phyloP scores from a whole-genome alignment of 2,797 vertebrate species.

The Fratercula arctica region DNA sequence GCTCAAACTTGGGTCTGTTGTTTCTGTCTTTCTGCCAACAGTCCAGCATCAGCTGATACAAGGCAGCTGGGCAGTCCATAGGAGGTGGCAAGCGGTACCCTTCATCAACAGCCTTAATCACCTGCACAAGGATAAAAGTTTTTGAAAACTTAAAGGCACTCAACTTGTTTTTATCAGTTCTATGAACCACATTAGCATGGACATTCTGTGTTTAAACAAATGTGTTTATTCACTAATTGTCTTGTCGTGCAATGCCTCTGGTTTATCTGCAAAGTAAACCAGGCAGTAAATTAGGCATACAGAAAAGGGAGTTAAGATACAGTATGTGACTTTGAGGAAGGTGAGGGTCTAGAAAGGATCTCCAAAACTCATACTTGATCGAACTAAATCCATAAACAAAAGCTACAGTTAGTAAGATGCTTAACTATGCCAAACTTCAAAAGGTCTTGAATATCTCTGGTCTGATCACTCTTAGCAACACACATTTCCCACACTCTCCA shows the following conservation, averaged over 20 bases:
- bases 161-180: slow-evolving; percentile 19
- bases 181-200: not conserved
- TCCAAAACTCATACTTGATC: not conserved
- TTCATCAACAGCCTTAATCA: slow-evolving; percentile 98
- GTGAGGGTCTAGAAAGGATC: slow-evolving; percentile 18
- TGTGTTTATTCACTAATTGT: slow-evolving; percentile 48
- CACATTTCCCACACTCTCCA: not conserved
- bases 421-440: not conserved
- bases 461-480: not conserved
- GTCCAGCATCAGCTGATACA: slow-evolving; percentile 98
- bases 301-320: slow-evolving; percentile 8
- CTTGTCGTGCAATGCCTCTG: not conserved
- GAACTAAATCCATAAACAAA: slow-evolving; percentile 21
- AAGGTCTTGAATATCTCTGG: not conserved
- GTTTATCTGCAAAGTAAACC: slow-evolving; percentile 54
- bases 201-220: slow-evolving; percentile 47
- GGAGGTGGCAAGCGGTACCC: slow-evolving; percentile 96
- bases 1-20: slow-evolving; percentile 97
- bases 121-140: slow-evolving; percentile 79
- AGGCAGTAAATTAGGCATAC: slow-evolving; percentile 7
- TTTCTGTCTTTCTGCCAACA: slow-evolving; percentile 99
- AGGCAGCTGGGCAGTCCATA: slow-evolving; percentile 97
- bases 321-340: slow-evolving; percentile 41
- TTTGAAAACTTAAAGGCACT: not conserved
- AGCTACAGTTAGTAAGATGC: not conserved